phyloP scores from a whole-genome alignment of 2,113 vertebrate species.

The Indri indri region DNA sequence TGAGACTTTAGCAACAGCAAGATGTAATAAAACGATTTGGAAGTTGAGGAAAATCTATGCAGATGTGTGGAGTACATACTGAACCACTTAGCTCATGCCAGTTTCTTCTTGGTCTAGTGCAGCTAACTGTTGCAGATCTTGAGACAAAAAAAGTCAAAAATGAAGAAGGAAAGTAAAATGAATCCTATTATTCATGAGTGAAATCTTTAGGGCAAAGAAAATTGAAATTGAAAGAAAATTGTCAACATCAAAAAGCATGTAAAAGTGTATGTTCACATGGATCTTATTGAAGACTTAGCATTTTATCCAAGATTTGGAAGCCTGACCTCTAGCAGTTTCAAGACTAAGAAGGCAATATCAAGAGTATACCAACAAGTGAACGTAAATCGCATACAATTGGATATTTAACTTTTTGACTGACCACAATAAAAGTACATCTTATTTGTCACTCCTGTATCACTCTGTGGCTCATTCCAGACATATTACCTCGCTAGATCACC shows the following conservation, averaged over 20 bases:
- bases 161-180: background rate
- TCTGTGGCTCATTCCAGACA: background rate
- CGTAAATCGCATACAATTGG: background rate
- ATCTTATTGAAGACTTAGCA: background rate
- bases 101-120: conserved; percentile 6
- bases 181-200: background rate
- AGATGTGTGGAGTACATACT: background rate
- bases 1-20: background rate
- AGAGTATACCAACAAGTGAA: background rate
- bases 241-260: background rate
- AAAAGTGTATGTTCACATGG: background rate
- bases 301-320: background rate
- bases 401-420: background rate
- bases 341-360: background rate
- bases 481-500: background rate
- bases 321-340: background rate
- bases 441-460: background rate
- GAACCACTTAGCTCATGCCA: background rate
- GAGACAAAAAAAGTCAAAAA: background rate
- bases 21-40: conserved; percentile 11
- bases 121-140: background rate
- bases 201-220: background rate
- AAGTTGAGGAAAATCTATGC: conserved; percentile 1
- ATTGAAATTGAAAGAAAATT: conserved; percentile 32
- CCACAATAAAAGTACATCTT: background rate